A percentile compares a stretch with the other conserved stretches of the same genome.
Evolutionary conservation across 1,140 invertebrate species (phyloP).

Genomic region (Mylabris phalerata): DNA sequence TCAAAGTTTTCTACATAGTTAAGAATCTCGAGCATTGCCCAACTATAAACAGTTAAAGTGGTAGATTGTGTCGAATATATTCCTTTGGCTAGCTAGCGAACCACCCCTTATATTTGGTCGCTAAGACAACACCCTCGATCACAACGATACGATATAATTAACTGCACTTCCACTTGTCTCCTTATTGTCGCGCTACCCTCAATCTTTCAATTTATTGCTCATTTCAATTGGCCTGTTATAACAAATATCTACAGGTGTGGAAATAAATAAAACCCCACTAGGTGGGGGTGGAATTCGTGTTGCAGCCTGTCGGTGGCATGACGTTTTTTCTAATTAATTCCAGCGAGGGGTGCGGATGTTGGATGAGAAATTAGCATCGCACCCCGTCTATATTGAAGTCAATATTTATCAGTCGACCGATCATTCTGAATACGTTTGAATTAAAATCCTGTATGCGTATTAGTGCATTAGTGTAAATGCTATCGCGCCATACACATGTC

Average conservation of each 20-base stretch:
- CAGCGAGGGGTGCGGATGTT: neutral
- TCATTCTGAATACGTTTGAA: constrained; percentile 35
- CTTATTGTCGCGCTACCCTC: constrained; percentile 20
- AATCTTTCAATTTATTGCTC: constrained; percentile 25
- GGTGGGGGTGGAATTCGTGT: no score
- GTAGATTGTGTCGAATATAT: neutral
- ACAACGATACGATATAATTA: constrained; percentile 19
- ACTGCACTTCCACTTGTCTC: constrained; percentile 19
- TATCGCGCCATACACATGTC: constrained; percentile 35
- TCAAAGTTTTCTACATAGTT: neutral
- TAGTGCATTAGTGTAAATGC: constrained; percentile 33
- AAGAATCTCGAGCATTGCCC: neutral
- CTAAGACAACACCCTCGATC: constrained; percentile 25
- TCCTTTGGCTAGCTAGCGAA: no score
- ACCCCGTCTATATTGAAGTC: constrained; percentile 24
- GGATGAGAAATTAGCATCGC: constrained; percentile 14
- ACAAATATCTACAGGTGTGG: constrained; percentile 10
- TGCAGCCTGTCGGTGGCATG: no score
- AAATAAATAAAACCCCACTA: neutral
- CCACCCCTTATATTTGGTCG: constrained; percentile 16
- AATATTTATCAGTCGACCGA: constrained; percentile 37
- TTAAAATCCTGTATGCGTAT: constrained; percentile 33
- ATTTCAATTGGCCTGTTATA: constrained; percentile 6
- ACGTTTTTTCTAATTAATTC: neutral
- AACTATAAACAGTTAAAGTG: constrained; percentile 1